These are phyloP conservation scores for Nephrotoma flavescens DNA, from an alignment of 2,888 invertebrate genomes.

Conservation along the genomic window DNA sequence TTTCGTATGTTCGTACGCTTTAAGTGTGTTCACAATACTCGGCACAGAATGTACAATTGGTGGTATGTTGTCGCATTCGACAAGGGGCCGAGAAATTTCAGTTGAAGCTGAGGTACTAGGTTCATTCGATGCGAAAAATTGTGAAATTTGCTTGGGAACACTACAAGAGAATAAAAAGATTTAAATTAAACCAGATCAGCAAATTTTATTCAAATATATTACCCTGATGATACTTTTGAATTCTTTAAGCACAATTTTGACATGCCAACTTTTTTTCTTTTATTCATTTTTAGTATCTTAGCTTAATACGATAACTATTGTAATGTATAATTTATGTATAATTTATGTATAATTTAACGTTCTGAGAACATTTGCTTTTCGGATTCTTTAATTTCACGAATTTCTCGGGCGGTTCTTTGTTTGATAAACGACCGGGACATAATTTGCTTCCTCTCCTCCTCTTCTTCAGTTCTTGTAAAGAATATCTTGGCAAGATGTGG, in stretches of 20 bases:
- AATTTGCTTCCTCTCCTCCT: constrained; percentile 19
- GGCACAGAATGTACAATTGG: neutral
- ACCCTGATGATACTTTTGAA: neutral
- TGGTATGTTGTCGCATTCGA: neutral
- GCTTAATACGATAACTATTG: neutral
- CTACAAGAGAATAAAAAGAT: neutral
- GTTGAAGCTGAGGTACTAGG: neutral
- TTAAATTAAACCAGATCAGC: neutral
- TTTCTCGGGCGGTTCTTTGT: neutral
- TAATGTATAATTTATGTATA: neutral
- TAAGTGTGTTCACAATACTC: neutral
- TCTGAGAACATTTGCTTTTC: neutral
- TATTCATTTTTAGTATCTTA: neutral
- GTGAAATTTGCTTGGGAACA: neutral
- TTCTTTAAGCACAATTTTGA: neutral
- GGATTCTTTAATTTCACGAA: neutral
- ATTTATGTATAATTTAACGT: neutral
- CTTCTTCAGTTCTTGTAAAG: constrained; percentile 16
- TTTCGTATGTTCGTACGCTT: neutral
- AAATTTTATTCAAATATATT: neutral
- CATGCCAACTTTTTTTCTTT: neutral
- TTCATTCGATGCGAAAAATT: neutral
- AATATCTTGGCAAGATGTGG: constrained; percentile 15
- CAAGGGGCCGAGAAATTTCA: neutral
- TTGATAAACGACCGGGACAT: constrained; percentile 16